Evolutionary conservation across 2,888 invertebrate species (phyloP).

Genomic region (Cephus rjabovi): DNA sequence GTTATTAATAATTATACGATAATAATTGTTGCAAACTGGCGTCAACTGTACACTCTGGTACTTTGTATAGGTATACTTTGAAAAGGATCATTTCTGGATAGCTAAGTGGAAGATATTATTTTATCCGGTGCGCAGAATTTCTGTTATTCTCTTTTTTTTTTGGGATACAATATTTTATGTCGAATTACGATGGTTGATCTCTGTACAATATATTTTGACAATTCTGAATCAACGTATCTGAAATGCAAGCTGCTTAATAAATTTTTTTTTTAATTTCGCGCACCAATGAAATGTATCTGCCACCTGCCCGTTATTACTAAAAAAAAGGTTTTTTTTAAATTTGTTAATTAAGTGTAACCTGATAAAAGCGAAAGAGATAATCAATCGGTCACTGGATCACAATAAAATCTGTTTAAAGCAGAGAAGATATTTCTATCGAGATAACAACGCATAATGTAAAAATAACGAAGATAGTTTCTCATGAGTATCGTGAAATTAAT

Average conservation of each 20-base stretch:
- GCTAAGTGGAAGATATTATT: not conserved
- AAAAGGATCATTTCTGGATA: constrained; percentile 15
- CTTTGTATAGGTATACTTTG: constrained; percentile 25
- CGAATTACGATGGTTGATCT: not conserved
- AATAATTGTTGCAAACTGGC: constrained; percentile 18
- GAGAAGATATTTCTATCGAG: not conserved
- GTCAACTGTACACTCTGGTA: constrained; percentile 17
- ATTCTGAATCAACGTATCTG: not conserved
- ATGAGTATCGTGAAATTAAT: not conserved
- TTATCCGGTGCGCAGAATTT: not conserved
- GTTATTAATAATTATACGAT: constrained; percentile 23
- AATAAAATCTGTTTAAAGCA: not conserved
- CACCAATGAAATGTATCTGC: not conserved
- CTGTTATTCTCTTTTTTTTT: not conserved
- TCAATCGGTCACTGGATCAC: not conserved
- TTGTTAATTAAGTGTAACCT: not conserved
- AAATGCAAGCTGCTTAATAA: not conserved
- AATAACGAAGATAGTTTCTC: not conserved
- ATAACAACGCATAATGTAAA: not conserved
- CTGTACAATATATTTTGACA: not conserved
- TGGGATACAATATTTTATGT: not conserved
- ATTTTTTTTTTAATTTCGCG: not conserved
- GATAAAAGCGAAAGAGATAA: not conserved
- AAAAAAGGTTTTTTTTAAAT: not conserved
- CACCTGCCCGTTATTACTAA: not conserved